Base-by-base conservation (phyloP, 2,797 vertebrate species). In the Oceanodroma leucorhoa region DNA sequence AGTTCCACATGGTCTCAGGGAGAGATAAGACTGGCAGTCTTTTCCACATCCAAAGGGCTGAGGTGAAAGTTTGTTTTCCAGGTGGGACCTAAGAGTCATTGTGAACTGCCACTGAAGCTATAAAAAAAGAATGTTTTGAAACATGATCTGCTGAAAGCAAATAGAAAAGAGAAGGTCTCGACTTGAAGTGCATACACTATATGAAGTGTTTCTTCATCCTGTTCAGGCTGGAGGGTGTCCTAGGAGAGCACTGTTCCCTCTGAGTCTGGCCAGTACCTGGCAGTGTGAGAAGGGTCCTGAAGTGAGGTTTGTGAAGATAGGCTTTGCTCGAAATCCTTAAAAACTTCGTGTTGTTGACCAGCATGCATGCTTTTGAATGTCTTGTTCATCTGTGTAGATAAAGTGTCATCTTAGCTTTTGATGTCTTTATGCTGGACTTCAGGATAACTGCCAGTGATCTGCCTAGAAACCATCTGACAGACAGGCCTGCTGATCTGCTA, bases 381-480 rank as follows among this genome's bases (percentile, higher is more conserved):
- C 34, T 48, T 24, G 5, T 57, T 78, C 32, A 6, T 75, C 21
- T 48, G n/a, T 0, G 1, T 2, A 10, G 32, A 24, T 61, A 2
- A 71, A 54, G 21, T 30, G 18, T 82, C 8, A 10, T 54, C 11
- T 72, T 82, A 62, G 51, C 27, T 81, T 54, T 82, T 57, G 34
- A 32, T 75, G 38, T 45, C 41, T 67, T 92, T 32, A 6, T 71
- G 14, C 30, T 57, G 60, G 78, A 75, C 30, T 77, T 29, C 19
- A 61, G 72, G 41, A 53, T 67, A 61, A 29, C 16, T 1, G 4
- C 36, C 14, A 5, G 32, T 53, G 45, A n/a, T 87, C 55, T 69
- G 20, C 32, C 46, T 64, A 38, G 34, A 89, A 76, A 29, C n/a
- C 21, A 19, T 58, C 26, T 75, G 81, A 84, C 61, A 34, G 10